Evolutionary conservation across 2,888 invertebrate genomes (phyloP).

Genomic region (Tethea ocularis): DNA sequence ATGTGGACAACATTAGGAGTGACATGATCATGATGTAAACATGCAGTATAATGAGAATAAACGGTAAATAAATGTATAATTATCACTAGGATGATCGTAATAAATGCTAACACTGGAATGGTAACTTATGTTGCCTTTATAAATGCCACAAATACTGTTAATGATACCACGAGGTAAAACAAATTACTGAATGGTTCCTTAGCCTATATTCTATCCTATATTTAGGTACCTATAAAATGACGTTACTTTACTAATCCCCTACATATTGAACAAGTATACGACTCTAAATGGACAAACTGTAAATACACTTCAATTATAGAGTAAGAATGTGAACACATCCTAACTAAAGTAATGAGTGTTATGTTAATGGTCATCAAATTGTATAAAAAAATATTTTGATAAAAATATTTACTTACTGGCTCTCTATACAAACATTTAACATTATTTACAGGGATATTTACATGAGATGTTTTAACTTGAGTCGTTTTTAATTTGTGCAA

Average conservation of each 20-base stretch:
- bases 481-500: conserved; percentile 44
- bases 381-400: conserved; percentile 75
- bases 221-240: conserved; percentile 18
- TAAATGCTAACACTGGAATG: conserved; percentile 40
- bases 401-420: conserved; percentile 68
- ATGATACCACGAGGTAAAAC: conserved; percentile 9
- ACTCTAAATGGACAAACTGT: conserved; percentile 26
- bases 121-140: conserved; percentile 21
- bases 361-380: conserved; percentile 39
- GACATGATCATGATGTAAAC: conserved; percentile 20
- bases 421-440: conserved; percentile 70
- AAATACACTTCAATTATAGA: conserved; percentile 27
- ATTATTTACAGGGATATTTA: conserved; percentile 71
- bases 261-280: conserved; percentile 25
- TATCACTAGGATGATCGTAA: conserved; percentile 14
- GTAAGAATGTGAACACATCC: conserved; percentile 27
- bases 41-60: conserved; percentile 33
- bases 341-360: conserved; percentile 32
- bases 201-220: conserved; percentile 35
- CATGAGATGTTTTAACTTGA: conserved; percentile 39
- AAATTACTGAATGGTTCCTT: conserved; percentile 66
- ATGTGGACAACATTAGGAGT: conserved; percentile 20
- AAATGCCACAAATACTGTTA: conserved; percentile 3
- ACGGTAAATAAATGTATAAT: conserved; percentile 20
- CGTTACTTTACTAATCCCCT: conserved; percentile 23